Conservation (phyloP, 2,113 vertebrate genomes). For the Larimichthys crocea region DNA sequence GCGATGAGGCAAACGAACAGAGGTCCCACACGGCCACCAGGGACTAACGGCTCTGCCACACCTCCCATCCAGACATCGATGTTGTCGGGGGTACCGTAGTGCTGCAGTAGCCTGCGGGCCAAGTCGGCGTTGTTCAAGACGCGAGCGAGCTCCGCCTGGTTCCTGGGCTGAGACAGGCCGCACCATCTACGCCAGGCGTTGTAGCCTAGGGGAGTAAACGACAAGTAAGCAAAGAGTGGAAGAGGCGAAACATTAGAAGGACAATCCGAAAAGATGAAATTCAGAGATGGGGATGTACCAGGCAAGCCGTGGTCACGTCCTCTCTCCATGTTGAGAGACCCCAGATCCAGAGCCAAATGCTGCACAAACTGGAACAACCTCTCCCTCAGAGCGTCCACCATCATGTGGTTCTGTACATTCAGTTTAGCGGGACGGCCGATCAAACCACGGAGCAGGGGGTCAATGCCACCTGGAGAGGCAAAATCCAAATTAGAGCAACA, state of each 20-base stretch:
- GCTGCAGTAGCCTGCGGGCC: constrained; percentile 73
- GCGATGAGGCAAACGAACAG: constrained; percentile 84
- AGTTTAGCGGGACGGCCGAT: constrained; percentile 85
- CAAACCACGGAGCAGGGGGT: constrained; percentile 86
- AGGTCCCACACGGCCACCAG: constrained; percentile 86
- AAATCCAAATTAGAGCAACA: constrained; percentile 2
- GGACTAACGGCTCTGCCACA: constrained; percentile 83
- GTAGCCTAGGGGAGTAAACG: constrained; percentile 77
- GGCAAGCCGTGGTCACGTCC: constrained; percentile 87
- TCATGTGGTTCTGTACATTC: constrained; percentile 85
- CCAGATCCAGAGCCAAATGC: constrained; percentile 84
- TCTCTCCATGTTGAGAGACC: constrained; percentile 87
- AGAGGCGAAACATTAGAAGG: background rate
- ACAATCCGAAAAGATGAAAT: background rate
- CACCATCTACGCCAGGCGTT: constrained; percentile 83
- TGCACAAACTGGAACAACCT: constrained; percentile 82
- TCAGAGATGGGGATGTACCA: constrained; percentile 74
- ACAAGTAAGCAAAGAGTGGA: background rate
- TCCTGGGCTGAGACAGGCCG: constrained; percentile 78
- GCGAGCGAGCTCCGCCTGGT: constrained; percentile 62
- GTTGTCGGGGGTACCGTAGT: constrained; percentile 81
- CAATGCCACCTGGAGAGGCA: constrained; percentile 84
- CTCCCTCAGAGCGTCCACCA: constrained; percentile 88
- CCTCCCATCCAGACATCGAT: constrained; percentile 86
- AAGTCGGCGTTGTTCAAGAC: constrained; percentile 75